Evolutionary conservation across 2,888 invertebrate species (phyloP), one percentile per base, ranked within the genome.

Genomic region (Campoplex capitator): DNA sequence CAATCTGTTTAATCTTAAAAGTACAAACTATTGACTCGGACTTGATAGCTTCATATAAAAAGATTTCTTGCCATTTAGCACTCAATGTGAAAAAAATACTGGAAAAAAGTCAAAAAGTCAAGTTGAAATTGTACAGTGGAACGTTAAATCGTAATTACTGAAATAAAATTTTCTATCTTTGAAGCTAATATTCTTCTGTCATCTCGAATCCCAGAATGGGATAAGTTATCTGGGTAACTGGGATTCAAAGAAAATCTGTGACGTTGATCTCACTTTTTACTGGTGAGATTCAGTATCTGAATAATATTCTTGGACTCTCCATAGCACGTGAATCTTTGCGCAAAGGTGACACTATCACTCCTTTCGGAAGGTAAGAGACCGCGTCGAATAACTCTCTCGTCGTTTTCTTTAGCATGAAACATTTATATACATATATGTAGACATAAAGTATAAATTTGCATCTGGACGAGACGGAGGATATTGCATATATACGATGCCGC

Each of bases 401-500:
- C 54, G 35, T 65, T 45, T 38, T 78, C 23, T 56, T 32, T 42
- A 13, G 74, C 48, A 32, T 13, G 8, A 51, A 54, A 54, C 73
- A 56, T 76, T 23, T 45, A 8, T n/a, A 38, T 11, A 38, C 32
- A 42, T 78, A n/a, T 62, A 71, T 45, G 35, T n/a, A 23, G 13
- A 35, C 35, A 42, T 58, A 67, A 67, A 77, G n/a, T 11, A 48
- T 62, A 65, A 76, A 81, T 80, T 65, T 74, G 51, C 71, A 79
- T 79, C 32, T 62, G 74, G 48, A 67, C 67, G 45, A 75, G 80
- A 62, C 11, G 18, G 28, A 28, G n/a, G 54, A 74, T 58, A 67
- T 51, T 67, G 58, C 51, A 75, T 18, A 77, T 38, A 65, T 18
- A 13, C 48, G 23, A 23, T 16, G 32, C 42, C 11, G 16, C 48